Evolutionary conservation across 1,140 invertebrate genomes (phyloP).

Genomic region (Euglossa dilemma): DNA sequence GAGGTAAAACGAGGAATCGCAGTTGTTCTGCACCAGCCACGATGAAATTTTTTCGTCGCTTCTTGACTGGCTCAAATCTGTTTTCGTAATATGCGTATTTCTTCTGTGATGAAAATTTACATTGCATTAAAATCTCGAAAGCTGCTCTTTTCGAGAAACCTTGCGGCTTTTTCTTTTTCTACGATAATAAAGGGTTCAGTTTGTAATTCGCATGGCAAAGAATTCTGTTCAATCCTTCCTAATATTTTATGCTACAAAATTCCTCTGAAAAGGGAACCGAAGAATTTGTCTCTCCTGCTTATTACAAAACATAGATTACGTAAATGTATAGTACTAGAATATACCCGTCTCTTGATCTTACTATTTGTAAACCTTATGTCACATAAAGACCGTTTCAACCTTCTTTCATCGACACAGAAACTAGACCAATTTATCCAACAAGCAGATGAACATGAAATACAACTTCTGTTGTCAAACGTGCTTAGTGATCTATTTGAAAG

Average conservation of each 20-base stretch:
- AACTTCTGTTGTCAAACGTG: background rate
- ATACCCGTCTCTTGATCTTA: background rate
- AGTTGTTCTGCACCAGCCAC: background rate
- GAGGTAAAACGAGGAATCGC: background rate
- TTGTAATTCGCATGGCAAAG: background rate
- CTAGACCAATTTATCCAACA: background rate
- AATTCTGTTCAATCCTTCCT: no score
- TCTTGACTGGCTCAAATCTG: background rate
- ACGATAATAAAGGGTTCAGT: no score
- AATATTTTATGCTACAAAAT: no score
- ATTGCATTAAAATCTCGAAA: background rate
- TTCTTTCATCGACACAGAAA: no score
- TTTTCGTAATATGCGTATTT: background rate
- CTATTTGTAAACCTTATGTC: background rate
- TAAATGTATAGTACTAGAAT: background rate
- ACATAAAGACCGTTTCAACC: background rate
- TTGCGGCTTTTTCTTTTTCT: no score
- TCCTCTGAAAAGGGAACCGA: no score
- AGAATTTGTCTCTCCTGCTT: background rate
- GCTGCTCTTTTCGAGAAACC: no score
- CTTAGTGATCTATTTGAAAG: background rate
- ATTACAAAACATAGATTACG: background rate
- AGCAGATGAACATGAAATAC: background rate
- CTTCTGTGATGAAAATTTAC: background rate
- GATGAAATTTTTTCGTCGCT: conserved; percentile 5